A percentile compares a stretch with the other conserved stretches of the same genome.
Conservation (phyloP, 2,888 invertebrate species). For the Anorthoa munda region DNA sequence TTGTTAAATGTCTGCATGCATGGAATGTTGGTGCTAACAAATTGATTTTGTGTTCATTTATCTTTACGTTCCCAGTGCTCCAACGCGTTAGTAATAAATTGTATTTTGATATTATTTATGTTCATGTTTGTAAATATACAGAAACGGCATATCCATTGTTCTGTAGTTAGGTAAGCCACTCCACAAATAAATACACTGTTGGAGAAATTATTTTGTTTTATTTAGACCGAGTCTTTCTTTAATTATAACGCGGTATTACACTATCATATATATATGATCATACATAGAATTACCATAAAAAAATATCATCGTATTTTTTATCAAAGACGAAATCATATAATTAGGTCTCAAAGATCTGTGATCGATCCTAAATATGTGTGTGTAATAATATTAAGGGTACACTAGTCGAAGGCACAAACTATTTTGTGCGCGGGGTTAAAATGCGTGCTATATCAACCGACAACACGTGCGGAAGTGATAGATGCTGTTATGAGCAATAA, state of each 20-base stretch:
- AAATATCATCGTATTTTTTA: too few relatives aligned
- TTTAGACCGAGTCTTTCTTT: constrained; percentile 57
- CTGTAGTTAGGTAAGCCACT: constrained; percentile 84
- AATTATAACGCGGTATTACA: too few relatives aligned
- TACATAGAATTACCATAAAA: too few relatives aligned
- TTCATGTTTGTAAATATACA: constrained; percentile 89
- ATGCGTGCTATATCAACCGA: too few relatives aligned
- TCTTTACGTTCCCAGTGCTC: constrained; percentile 71
- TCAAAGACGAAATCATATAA: background rate
- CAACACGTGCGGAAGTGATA: too few relatives aligned
- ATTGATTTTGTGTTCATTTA: constrained; percentile 79
- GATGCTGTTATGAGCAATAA: too few relatives aligned
- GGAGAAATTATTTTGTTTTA: constrained; percentile 79
- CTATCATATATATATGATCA: too few relatives aligned
- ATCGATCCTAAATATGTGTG: too few relatives aligned
- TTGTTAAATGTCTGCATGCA: constrained; percentile 65
- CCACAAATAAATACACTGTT: constrained; percentile 85
- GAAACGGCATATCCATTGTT: constrained; percentile 90
- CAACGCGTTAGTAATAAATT: constrained; percentile 72
- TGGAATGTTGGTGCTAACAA: constrained; percentile 78
- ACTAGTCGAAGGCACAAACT: too few relatives aligned
- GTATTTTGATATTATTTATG: constrained; percentile 91
- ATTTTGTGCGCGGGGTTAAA: too few relatives aligned
- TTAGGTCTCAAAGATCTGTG: background rate
- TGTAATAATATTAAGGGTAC: too few relatives aligned